Evolutionary conservation across 1,140 invertebrate genomes (phyloP).

Genomic region (Mycetomoellerius zeteki): DNA sequence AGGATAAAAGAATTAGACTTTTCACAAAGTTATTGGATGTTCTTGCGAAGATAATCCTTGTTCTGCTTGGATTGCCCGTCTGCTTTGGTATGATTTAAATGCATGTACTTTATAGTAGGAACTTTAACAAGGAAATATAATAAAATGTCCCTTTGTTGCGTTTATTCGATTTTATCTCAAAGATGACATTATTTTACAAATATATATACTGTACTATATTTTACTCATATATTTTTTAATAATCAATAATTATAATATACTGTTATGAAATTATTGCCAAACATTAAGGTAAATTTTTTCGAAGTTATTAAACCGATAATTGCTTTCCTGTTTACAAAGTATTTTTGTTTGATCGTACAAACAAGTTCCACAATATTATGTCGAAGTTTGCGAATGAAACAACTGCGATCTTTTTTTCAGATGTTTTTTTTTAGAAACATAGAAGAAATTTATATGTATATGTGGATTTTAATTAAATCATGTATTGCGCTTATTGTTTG

Average conservation of each 20-base stretch:
- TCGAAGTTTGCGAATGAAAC: neutral
- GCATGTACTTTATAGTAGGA: slow-evolving; percentile 31
- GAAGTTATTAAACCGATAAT: neutral
- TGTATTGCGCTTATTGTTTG: slow-evolving; percentile 6
- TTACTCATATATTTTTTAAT: neutral
- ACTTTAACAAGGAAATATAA: slow-evolving; percentile 34
- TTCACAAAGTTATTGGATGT: slow-evolving; percentile 48
- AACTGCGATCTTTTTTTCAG: neutral
- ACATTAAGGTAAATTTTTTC: neutral
- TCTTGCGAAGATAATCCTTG: slow-evolving; percentile 29
- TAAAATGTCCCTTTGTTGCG: neutral
- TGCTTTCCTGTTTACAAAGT: neutral
- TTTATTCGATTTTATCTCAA: neutral
- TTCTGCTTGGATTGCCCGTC: slow-evolving; percentile 1
- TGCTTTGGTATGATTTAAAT: slow-evolving; percentile 35
- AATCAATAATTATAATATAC: neutral
- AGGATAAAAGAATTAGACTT: slow-evolving; percentile 37
- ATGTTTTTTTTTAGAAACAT: neutral
- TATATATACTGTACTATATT: neutral
- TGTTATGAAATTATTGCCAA: slow-evolving; percentile 1
- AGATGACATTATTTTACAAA: slow-evolving; percentile 29
- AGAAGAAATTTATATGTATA: neutral
- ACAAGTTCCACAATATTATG: neutral
- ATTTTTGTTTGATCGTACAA: neutral
- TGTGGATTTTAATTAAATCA: slow-evolving; percentile 62